Percentiles rank a stretch among this genome's conserved stretches.
phyloP scores from a whole-genome alignment of 2,113 vertebrate species.

The Riparia riparia region DNA sequence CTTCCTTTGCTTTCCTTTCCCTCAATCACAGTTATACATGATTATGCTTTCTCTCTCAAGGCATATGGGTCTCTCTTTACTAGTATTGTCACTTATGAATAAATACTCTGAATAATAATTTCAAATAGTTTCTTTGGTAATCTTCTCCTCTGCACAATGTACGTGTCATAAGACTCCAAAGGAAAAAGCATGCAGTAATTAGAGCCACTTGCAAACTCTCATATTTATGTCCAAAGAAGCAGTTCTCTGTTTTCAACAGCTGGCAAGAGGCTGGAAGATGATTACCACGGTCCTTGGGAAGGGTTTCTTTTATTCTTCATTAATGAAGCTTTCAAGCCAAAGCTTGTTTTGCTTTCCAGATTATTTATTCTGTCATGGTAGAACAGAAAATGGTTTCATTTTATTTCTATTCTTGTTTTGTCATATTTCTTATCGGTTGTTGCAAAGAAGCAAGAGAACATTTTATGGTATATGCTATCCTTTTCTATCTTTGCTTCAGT shows the following conservation, averaged over 20 bases:
- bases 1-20: background rate
- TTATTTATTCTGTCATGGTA: background rate
- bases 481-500: background rate
- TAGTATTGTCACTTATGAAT: background rate
- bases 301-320: background rate
- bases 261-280: background rate
- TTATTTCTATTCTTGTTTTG: background rate
- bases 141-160: background rate
- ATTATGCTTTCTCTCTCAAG: background rate
- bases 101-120: background rate
- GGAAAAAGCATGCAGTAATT: background rate
- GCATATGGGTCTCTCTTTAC: background rate
- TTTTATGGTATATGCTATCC: background rate
- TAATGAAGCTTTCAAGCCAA: background rate
- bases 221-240: background rate
- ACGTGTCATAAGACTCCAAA: background rate
- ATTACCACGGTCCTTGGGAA: rapidly evolving
- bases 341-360: background rate
- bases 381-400: background rate
- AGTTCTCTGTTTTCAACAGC: background rate
- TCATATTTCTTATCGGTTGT: background rate
- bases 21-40: background rate
- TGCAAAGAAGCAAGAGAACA: background rate
- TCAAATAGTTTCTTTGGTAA: background rate
- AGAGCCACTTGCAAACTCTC: background rate